Percentiles rank a stretch among this genome's conserved stretches.
These are phyloP conservation scores for Ethmia dodecea DNA, from an alignment of 2,888 invertebrate genomes.

Conservation along the genomic window DNA sequence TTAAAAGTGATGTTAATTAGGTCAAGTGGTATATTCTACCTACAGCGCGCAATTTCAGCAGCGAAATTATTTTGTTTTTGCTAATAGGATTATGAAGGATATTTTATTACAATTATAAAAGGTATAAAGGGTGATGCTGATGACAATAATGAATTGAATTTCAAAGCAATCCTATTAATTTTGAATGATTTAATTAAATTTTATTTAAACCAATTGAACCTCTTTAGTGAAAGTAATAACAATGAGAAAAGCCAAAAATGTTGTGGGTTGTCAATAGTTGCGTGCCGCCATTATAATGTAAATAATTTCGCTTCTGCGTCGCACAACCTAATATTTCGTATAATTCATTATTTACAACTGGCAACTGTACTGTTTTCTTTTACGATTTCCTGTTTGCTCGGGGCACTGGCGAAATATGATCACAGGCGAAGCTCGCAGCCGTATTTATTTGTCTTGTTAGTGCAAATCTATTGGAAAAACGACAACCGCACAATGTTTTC, in stretches of 20 bases:
- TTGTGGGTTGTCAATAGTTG: too few relatives aligned
- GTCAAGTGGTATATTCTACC: too few relatives aligned
- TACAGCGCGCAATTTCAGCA: too few relatives aligned
- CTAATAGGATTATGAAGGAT: too few relatives aligned
- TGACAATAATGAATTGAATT: too few relatives aligned
- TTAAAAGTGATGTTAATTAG: too few relatives aligned
- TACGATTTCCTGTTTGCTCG: slow-evolving; percentile 30
- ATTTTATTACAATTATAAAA: too few relatives aligned
- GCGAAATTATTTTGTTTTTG: too few relatives aligned
- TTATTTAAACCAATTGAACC: neutral
- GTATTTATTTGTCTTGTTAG: slow-evolving; percentile 60
- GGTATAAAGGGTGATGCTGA: too few relatives aligned
- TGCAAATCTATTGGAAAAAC: slow-evolving; percentile 59
- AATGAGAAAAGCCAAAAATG: neutral
- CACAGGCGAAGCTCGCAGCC: slow-evolving; percentile 28
- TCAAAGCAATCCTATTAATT: neutral
- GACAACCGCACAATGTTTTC: slow-evolving; percentile 33
- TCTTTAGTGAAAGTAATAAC: neutral
- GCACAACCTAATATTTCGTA: too few relatives aligned
- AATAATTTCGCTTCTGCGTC: slow-evolving; percentile 26
- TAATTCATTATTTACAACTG: neutral
- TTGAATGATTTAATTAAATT: neutral
- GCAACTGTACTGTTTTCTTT: neutral
- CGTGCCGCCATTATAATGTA: neutral
- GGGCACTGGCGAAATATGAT: slow-evolving; percentile 48